Evolutionary conservation across 92 coral and sea anemone species (phyloP).

Genomic region (Porites evermanni): DNA sequence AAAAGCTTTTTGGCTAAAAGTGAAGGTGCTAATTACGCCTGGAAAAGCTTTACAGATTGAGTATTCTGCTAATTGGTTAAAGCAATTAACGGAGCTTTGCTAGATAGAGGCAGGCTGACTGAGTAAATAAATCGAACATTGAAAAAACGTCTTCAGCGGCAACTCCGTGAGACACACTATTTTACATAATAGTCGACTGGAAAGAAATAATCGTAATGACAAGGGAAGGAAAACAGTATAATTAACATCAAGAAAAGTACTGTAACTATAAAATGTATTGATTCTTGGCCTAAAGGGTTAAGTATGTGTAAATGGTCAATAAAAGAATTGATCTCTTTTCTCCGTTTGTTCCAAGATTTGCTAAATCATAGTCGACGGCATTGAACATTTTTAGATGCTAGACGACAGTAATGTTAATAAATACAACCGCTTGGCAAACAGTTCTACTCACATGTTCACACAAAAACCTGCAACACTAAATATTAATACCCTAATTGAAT

Average conservation of each 20-base stretch:
- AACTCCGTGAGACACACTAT: neutral
- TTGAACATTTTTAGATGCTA: neutral
- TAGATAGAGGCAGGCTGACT: neutral
- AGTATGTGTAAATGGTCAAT: neutral
- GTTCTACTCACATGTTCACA: neutral
- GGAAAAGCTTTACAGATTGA: conserved; percentile 23
- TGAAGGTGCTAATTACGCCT: conserved; percentile 45
- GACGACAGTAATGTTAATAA: neutral
- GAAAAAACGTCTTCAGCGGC: neutral
- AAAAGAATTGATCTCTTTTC: neutral
- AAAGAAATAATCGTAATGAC: neutral
- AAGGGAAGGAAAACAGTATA: neutral
- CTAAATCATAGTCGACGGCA: neutral
- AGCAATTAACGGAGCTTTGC: conserved; percentile 24
- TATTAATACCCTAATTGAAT: conserved; percentile 18
- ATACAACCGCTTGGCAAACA: neutral
- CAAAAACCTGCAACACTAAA: neutral
- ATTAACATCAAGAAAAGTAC: neutral
- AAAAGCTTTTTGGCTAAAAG: neutral
- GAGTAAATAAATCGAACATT: neutral
- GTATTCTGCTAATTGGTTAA: conserved; percentile 28
- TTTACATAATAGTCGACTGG: neutral
- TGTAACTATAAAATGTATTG: conserved; percentile 1
- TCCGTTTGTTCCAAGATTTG: neutral
- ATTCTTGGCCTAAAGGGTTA: neutral